phyloP scores from a whole-genome alignment of 2,113 vertebrate species.

The Hippocampus zosterae region DNA sequence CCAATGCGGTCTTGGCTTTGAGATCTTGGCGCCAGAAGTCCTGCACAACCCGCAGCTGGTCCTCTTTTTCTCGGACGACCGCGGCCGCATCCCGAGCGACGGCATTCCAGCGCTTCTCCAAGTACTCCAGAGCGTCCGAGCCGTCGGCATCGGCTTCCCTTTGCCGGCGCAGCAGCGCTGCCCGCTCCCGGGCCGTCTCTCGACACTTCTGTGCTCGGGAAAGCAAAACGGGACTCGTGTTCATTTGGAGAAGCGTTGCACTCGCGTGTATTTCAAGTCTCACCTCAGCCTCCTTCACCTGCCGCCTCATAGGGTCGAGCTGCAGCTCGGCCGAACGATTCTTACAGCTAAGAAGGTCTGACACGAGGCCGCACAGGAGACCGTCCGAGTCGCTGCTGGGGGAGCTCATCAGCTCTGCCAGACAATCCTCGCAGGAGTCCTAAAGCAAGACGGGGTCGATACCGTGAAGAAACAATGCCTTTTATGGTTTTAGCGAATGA shows the following conservation, averaged over 20 bases:
- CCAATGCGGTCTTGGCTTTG: slow-evolving; percentile 60
- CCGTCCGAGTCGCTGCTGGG: slow-evolving; percentile 46
- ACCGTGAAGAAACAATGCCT: neutral
- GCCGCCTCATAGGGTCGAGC: slow-evolving; percentile 73
- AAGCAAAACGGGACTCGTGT: neutral
- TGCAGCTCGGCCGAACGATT: slow-evolving; percentile 75
- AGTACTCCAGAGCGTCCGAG: slow-evolving; percentile 30
- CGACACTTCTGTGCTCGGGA: slow-evolving; percentile 52
- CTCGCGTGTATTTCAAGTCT: neutral
- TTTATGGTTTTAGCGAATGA: neutral
- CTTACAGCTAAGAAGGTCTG: slow-evolving; percentile 73
- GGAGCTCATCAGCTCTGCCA: slow-evolving; percentile 24
- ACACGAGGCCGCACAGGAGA: slow-evolving; percentile 68
- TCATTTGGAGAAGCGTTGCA: neutral
- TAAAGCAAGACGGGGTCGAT: neutral
- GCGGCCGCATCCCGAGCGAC: slow-evolving; percentile 73
- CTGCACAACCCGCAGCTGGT: slow-evolving; percentile 69
- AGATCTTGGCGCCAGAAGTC: slow-evolving; percentile 70
- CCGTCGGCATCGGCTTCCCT: slow-evolving; percentile 17
- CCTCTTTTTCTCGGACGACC: slow-evolving; percentile 74
- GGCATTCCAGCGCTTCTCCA: slow-evolving; percentile 65
- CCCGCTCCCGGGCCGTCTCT: slow-evolving; percentile 42
- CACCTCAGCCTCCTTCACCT: slow-evolving; percentile 85
- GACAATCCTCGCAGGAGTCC: slow-evolving; percentile 43
- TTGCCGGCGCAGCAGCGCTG: slow-evolving; percentile 28